Evolutionary conservation across 2,797 vertebrate species (phyloP).

Genomic region (Pseudocheirus occidentalis): DNA sequence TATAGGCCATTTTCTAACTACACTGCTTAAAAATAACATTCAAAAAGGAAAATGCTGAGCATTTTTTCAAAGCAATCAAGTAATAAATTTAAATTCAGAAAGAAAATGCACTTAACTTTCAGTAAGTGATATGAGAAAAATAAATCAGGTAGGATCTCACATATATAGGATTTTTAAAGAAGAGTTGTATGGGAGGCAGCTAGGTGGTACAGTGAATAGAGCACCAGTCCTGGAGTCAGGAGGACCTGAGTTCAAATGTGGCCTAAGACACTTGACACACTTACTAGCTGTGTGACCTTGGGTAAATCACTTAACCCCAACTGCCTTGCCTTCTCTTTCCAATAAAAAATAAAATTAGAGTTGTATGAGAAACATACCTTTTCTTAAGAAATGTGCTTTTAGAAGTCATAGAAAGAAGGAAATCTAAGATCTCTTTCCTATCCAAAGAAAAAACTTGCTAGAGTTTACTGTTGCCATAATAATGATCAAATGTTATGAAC

Average conservation of each 20-base stretch:
- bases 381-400: neutral
- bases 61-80: conserved; percentile 45
- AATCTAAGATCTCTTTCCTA: neutral
- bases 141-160: neutral
- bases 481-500: neutral
- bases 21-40: conserved; percentile 33
- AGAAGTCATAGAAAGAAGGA: neutral
- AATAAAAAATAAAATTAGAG: too few species aligned
- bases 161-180: neutral
- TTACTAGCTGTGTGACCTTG: too few species aligned
- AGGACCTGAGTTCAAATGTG: too few species aligned
- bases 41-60: conserved; percentile 42
- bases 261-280: too few species aligned
- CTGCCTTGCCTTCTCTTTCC: too few species aligned
- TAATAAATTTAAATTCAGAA: conserved; percentile 19
- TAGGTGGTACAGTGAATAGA: too few species aligned
- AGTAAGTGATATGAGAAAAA: neutral
- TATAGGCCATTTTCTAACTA: conserved; percentile 18
- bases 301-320: too few species aligned
- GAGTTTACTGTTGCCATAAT: neutral
- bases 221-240: too few species aligned
- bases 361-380: neutral
- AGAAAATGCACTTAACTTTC: neutral
- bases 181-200: too few species aligned
- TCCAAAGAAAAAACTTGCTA: neutral